Evolutionary conservation across 1,140 invertebrate genomes (phyloP), one percentile per base, ranked within the genome.

Genomic region (Lineus longissimus): DNA sequence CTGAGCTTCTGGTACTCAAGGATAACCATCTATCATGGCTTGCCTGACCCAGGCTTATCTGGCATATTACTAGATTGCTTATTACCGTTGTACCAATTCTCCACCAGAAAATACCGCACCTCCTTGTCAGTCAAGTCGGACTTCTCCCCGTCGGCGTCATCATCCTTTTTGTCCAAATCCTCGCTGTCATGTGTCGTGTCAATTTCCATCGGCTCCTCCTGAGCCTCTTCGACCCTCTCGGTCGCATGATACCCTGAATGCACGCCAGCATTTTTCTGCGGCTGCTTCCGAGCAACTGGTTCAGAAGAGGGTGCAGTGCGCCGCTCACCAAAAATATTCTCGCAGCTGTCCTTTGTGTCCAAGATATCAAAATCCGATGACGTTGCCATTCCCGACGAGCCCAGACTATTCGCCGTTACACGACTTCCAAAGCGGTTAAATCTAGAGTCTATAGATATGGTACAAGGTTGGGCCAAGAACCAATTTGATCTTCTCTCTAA

Each of bases 401-500:
- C 47, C 4, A 51, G 25, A 51, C 47, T 51, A n/a, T 27, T n/a
- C 19, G n/a, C 19, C 47, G 47, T 23, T 7, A 23, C 19, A 9
- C 25, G n/a, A 23, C 25, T 19, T 15, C 33, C 33, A 15, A 36
- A 15, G n/a, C 47, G 47, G 9, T 23, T 51, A 23, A 51, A 51
- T 23, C 25, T 19, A 4, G 25, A 27, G 19, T 27, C n/a, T 51
- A 51, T 23, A 51, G n/a, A 19, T 19, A 51, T 51, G 47, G n/a
- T 19, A 51, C 19, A 27, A 23, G n/a, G 19, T 51, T 51, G 47
- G 2, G 59, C 22, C 15, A 68, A 63, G 59, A 68, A 68, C 66
- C 66, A 68, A 47, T 68, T 61, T 19, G 62, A 51, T 9, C 66
- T 56, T 40, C 55, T 56, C 55, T 64, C 59, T 36, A 68, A 30